These are phyloP conservation scores for Scotopteryx bipunctaria DNA, from an alignment of 2,888 invertebrate species.

Conservation along the genomic window DNA sequence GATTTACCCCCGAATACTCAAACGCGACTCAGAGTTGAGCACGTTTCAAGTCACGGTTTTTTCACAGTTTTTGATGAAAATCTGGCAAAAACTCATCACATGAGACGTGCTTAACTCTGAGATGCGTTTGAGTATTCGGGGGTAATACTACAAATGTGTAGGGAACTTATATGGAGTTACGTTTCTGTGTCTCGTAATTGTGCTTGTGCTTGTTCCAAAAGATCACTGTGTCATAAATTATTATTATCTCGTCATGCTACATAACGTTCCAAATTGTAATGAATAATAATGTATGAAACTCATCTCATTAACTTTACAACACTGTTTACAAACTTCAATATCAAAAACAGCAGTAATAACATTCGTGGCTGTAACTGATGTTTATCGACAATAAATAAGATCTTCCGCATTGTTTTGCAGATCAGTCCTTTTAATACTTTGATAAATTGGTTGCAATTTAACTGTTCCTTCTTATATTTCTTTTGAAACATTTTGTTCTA, in stretches of 20 bases:
- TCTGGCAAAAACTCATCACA: too few relatives aligned
- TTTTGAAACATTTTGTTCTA: background rate
- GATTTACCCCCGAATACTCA: too few relatives aligned
- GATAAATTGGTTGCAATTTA: constrained; percentile 33
- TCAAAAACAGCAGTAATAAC: constrained; percentile 20
- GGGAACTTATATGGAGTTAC: background rate
- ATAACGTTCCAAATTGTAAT: constrained; percentile 23
- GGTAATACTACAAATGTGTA: too few relatives aligned
- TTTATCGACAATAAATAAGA: constrained; percentile 38
- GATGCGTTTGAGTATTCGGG: too few relatives aligned
- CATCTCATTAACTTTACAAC: constrained; percentile 19
- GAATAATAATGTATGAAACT: constrained; percentile 9
- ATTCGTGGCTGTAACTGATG: constrained; percentile 32
- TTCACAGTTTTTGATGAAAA: too few relatives aligned
- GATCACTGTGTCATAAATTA: constrained; percentile 8
- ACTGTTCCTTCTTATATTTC: background rate
- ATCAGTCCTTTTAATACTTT: constrained; percentile 32
- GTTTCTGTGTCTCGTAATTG: background rate
- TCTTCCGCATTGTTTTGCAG: constrained; percentile 42
- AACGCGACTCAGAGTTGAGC: too few relatives aligned
- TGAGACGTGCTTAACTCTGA: too few relatives aligned
- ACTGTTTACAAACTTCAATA: constrained; percentile 11
- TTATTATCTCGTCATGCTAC: constrained; percentile 31
- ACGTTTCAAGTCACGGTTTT: too few relatives aligned
- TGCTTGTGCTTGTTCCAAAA: background rate